Evolutionary conservation across 2,888 invertebrate species (phyloP).

Genomic region (Drosophila cracens): DNA sequence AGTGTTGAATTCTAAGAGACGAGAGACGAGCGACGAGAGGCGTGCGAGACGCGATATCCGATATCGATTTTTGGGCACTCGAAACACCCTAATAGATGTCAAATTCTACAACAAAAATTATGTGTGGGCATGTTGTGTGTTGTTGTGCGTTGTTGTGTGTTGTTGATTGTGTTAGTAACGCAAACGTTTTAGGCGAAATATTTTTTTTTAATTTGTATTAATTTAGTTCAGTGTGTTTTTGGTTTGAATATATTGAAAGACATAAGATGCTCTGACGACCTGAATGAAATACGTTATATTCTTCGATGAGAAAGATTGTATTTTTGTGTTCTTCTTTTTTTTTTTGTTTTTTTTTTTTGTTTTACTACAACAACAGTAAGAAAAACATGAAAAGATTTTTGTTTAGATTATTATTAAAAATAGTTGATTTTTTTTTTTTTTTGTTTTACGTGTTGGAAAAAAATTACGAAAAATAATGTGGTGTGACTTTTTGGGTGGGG

Average conservation of each 20-base stretch:
- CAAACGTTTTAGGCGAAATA: slow-evolving; percentile 6
- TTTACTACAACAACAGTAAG: slow-evolving; percentile 75
- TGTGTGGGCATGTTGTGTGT: not conserved
- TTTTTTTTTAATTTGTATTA: slow-evolving; percentile 4
- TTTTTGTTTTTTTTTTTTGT: slow-evolving; percentile 13
- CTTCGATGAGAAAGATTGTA: slow-evolving; percentile 25
- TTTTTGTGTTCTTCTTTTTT: slow-evolving; percentile 20
- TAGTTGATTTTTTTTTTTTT: slow-evolving; percentile 14
- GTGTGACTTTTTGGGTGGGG: slow-evolving; percentile 31
- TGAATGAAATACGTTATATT: slow-evolving; percentile 13
- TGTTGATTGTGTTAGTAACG: slow-evolving; percentile 31
- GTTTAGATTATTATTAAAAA: slow-evolving; percentile 30
- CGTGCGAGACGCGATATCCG: not conserved
- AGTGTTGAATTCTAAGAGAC: slow-evolving; percentile 2
- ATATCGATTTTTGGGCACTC: slow-evolving; percentile 20
- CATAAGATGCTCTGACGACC: slow-evolving; percentile 43
- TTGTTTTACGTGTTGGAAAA: slow-evolving; percentile 32
- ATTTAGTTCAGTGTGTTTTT: slow-evolving; percentile 5
- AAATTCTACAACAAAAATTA: slow-evolving; percentile 3
- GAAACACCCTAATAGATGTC: slow-evolving; percentile 31
- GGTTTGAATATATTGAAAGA: slow-evolving; percentile 64
- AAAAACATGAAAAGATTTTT: slow-evolving; percentile 67
- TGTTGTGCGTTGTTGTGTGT: not conserved
- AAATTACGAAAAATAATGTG: slow-evolving; percentile 54
- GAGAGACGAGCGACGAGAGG: not conserved